Conservation (phyloP, 2,888 invertebrate genomes). For the Acanthosoma haemorrhoidale region DNA sequence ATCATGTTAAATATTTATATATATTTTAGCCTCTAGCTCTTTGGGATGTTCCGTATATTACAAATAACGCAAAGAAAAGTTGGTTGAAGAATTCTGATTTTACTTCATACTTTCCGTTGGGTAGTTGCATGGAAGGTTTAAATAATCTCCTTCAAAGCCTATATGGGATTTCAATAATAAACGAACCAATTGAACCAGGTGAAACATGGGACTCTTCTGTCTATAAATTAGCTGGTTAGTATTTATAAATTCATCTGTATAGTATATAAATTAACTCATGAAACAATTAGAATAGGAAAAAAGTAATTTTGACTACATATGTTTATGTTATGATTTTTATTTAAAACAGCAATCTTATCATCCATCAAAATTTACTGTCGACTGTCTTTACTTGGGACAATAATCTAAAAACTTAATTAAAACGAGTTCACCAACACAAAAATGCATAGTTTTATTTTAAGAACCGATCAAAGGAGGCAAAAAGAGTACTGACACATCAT, state of each 20-base stretch:
- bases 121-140: slow-evolving; percentile 95
- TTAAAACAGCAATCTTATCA: too few relatives aligned
- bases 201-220: slow-evolving; percentile 87
- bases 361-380: too few relatives aligned
- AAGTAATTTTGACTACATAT: too few relatives aligned
- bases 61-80: slow-evolving; percentile 64
- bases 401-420: too few relatives aligned
- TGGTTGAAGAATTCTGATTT: slow-evolving; percentile 67
- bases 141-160: slow-evolving; percentile 77
- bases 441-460: too few relatives aligned
- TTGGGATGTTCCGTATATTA: slow-evolving; percentile 89
- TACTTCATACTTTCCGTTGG: slow-evolving; percentile 82
- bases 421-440: too few relatives aligned
- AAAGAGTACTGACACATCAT: too few relatives aligned
- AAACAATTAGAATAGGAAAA: too few relatives aligned
- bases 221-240: slow-evolving; percentile 70
- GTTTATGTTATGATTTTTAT: too few relatives aligned
- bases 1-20: slow-evolving; percentile 5
- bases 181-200: slow-evolving; percentile 64
- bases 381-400: too few relatives aligned
- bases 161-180: slow-evolving; percentile 72
- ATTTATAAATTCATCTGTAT: neutral
- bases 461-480: too few relatives aligned
- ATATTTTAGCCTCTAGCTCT: slow-evolving; percentile 43
- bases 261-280: too few relatives aligned